Conservation (phyloP, 2,113 vertebrate genomes). For the human (Homo sapiens) region DNA sequence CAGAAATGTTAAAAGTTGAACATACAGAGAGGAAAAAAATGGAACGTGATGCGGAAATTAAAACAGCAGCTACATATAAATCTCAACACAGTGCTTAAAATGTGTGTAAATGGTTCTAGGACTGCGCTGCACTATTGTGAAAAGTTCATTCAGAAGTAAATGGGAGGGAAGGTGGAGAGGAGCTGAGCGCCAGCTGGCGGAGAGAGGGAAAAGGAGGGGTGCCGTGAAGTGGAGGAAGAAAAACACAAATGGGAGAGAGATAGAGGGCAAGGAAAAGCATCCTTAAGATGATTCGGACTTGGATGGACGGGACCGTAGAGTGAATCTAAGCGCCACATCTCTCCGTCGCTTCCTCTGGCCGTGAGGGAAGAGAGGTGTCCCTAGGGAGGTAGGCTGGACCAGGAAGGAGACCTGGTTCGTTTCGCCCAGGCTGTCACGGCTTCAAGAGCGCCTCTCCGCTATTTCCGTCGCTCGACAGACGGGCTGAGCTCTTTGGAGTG, state of each 20-base stretch:
- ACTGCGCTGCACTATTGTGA: background rate
- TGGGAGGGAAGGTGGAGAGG: background rate
- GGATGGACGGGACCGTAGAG: background rate
- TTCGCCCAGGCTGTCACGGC: background rate
- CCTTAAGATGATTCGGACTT: background rate
- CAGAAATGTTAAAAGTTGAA: background rate
- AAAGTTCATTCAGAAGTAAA: too few species aligned
- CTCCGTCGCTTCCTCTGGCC: background rate
- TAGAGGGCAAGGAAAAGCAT: background rate
- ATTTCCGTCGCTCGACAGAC: background rate
- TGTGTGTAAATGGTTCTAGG: too few species aligned
- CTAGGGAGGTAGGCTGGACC: too few species aligned
- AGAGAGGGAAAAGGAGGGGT: rapidly evolving
- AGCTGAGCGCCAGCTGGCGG: rapidly evolving
- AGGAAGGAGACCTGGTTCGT: background rate
- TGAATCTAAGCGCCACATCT: too few species aligned
- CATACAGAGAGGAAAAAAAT: background rate
- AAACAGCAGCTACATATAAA: background rate
- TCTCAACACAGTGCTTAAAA: background rate
- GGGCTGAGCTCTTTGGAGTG: background rate
- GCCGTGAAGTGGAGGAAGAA: too few species aligned
- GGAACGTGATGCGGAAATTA: background rate
- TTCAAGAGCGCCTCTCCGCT: background rate
- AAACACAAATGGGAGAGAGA: background rate
- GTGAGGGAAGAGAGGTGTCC: background rate